Evolutionary conservation across 1,140 invertebrate genomes (phyloP).

Genomic region (Drosophila albomicans): DNA sequence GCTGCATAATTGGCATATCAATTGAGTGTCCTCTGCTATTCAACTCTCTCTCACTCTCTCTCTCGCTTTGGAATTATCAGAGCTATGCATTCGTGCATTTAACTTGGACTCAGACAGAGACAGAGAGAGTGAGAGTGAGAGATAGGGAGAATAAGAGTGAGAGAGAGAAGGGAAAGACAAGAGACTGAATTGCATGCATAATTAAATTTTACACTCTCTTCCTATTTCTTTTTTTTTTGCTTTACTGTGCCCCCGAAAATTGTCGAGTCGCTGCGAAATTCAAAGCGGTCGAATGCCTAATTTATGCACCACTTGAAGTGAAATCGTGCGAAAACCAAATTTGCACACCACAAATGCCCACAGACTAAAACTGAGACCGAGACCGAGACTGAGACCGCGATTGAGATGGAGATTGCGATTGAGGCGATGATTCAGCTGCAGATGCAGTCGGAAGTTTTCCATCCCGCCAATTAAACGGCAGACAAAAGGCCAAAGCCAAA

Average conservation of each 20-base stretch:
- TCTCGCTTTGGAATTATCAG: background rate
- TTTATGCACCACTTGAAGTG: conserved; percentile 71
- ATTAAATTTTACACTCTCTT: conserved; percentile 27
- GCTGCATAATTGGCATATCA: conserved; percentile 74
- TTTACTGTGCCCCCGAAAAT: conserved; percentile 13
- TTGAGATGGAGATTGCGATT: too few species aligned
- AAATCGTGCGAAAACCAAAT: conserved; percentile 75
- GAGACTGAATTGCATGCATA: conserved; percentile 38
- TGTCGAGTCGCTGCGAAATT: conserved; percentile 29
- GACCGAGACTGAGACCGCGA: too few species aligned
- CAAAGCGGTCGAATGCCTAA: conserved; percentile 47
- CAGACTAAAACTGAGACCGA: too few species aligned
- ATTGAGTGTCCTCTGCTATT: conserved; percentile 38
- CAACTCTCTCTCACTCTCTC: background rate
- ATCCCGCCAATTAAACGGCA: background rate
- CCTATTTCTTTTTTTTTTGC: background rate
- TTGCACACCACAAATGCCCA: conserved; percentile 42
- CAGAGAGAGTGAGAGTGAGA: too few species aligned
- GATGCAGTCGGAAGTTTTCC: conserved; percentile 1
- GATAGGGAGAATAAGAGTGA: too few species aligned
- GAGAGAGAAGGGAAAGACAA: background rate
- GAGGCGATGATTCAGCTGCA: background rate
- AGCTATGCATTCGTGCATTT: conserved; percentile 19
- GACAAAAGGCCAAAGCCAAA: conserved; percentile 8
- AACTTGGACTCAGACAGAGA: background rate